phyloP scores from a whole-genome alignment of 2,797 vertebrate genomes.

The Thunnus albacares region DNA sequence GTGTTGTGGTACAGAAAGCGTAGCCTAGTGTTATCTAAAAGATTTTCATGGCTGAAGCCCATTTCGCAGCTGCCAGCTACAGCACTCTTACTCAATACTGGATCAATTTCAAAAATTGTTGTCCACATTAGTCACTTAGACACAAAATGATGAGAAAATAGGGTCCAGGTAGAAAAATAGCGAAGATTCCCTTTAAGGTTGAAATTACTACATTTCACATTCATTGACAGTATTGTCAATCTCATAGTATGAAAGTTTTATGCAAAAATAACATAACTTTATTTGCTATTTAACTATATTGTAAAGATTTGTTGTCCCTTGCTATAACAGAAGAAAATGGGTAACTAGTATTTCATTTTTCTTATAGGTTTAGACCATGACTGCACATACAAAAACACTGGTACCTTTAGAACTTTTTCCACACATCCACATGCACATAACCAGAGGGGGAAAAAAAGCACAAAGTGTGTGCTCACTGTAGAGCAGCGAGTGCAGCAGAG shows the following conservation, averaged over 20 bases:
- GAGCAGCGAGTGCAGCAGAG: constrained; percentile 3
- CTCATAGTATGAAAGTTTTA: not conserved
- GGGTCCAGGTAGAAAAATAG: no score
- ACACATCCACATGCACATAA: not conserved
- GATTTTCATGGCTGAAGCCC: no score
- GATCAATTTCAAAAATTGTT: no score
- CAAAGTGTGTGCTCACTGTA: not conserved
- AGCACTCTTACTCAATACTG: no score
- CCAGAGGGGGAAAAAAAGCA: not conserved
- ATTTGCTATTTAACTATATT: not conserved
- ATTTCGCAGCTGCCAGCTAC: no score
- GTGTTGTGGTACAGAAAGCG: no score
- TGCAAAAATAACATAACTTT: not conserved
- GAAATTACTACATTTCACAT: no score
- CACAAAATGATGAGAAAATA: no score
- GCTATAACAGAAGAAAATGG: not conserved
- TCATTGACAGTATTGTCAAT: not conserved
- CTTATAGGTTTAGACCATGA: not conserved
- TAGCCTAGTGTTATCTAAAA: no score
- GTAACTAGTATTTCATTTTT: not conserved
- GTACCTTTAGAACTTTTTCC: not conserved
- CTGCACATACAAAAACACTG: constrained; percentile 3
- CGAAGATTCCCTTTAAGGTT: no score
- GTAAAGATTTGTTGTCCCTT: not conserved
- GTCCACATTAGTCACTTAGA: no score